Evolutionary conservation across 2,888 invertebrate species (phyloP), one percentile per base, ranked within the genome.

Genomic region (Fragum fragum): DNA sequence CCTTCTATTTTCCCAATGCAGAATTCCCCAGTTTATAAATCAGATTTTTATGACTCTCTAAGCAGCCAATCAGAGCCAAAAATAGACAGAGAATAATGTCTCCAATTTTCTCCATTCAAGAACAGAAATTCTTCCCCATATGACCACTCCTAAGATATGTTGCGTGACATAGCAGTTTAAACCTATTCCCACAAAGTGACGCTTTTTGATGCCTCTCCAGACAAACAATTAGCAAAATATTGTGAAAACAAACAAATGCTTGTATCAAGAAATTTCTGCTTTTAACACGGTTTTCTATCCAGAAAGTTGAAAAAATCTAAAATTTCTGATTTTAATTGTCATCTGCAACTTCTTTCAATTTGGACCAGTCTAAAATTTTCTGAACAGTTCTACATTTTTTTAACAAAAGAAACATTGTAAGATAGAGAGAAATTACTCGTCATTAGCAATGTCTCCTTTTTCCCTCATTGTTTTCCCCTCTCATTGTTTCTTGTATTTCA

Each of bases 61-160:
- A 57, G 57, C 57, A 57, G 21, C 26, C 57, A 26, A 57, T n/a
- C 18, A 11, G 14, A 57, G 21, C 57, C n/a, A 26, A 57, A 57
- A 57, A 57, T 57, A 57, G 57, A 11, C n/a, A 1, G 21, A 57
- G 21, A 26, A 57, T 26, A 57, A 57, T 26, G 26, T 26, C 21
- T 57, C 57, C 26, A 21, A 57, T 57, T 57, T 57, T 57, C 57
- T 23, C 57, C 57, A 57, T 57, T 57, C 47, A 47, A 47, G 47
- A 47, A 47, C 47, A 9, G 47, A 47, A 47, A 9, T 9, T 47
- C 47, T 47, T 47, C n/a, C 47, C 16, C 14, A 47, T 47, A 47
- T n/a, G n/a, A n/a, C 47, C 47, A 47, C 47, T 47, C 47, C 47
- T n/a, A 9, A 47, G 9, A 47, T 47, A 47, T 47, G 18, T 47